Base-by-base conservation (phyloP, 2,888 invertebrate genomes). In the Apamea sordens region DNA sequence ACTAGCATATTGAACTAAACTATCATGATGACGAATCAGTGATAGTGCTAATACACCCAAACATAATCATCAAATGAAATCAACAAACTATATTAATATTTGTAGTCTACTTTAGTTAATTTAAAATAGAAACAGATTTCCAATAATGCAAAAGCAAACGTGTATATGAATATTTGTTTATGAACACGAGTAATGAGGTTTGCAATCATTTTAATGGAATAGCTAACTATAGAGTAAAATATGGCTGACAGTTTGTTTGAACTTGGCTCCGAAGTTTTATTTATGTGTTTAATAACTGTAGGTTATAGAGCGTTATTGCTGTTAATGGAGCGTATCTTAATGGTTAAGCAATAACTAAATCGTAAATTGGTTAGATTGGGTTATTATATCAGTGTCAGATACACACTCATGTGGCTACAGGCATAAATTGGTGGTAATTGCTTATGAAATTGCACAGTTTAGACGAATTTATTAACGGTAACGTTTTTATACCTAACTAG, bases 171-270 rank as follows among this genome's bases (percentile, higher is more conserved):
- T 78, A 73, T 84, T 64, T 63, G 79, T 79, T 65, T 53, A 63
- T 71, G 50, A 79, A 74, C 28, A 67, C 53, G 69, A 70, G 41
- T 73, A 47, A 59, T 79, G 63, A 68, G 64, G 73, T 87, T 71
- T 47, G 63, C 63, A 87, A 84, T 87, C 2, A 80, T 79, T 85
- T 79, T 79, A 84, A 85, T 79, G 74, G 67, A 85, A 73, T 63
- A 63, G 72, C 73, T 70, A 71, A 69, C 73, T 87, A 59, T 68
- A n/a, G 59, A 67, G 72, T 72, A 61, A 74, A 79, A 84, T 84
- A 84, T 59, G 44, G 11, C 36, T 47, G 63, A 53, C 41, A 77
- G n/a, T 61, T 73, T 72, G 73, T 87, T 72, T 84, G 64, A 68
- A 79, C 36, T 69, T 72, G 32, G 41, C 11, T 44, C 28, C 15